A percentile compares a stretch with the other conserved stretches of the same genome.
These are phyloP conservation scores for Indicator maculatus DNA, from an alignment of 2,113 vertebrate species.

Conservation along the genomic window DNA sequence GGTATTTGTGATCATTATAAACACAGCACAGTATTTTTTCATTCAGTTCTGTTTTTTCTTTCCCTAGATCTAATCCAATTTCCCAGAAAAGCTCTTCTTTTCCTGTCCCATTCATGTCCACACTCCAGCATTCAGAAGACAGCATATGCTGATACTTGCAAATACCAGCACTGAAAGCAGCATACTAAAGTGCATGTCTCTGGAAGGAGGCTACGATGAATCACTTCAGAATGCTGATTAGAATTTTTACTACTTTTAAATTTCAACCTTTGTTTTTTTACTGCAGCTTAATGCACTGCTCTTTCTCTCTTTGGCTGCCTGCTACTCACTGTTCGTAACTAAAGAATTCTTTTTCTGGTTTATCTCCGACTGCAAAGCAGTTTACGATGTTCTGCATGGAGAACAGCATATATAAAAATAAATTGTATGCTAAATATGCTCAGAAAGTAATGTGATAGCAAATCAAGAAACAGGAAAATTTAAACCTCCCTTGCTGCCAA, in stretches of 20 bases:
- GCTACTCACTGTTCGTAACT: constrained; percentile 8
- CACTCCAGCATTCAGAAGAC: neutral
- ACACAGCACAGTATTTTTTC: neutral
- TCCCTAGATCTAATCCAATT: neutral
- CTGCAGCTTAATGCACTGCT: constrained; percentile 25
- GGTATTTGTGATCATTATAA: neutral
- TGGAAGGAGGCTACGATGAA: constrained; percentile 12
- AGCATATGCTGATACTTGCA: constrained; percentile 38
- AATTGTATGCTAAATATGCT: constrained; percentile 42
- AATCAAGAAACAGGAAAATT: constrained; percentile 31
- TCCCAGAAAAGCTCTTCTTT: neutral
- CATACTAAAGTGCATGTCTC: neutral
- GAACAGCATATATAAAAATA: constrained; percentile 40
- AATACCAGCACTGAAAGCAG: neutral
- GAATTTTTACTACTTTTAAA: constrained; percentile 47
- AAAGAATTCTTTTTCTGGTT: constrained; percentile 30
- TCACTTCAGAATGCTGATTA: constrained; percentile 30
- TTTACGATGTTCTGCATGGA: constrained; percentile 16
- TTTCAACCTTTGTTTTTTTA: constrained; percentile 37
- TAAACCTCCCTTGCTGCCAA: neutral
- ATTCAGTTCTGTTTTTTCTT: neutral
- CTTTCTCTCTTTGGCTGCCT: constrained; percentile 13
- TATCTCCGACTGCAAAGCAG: constrained; percentile 23
- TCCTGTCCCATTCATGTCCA: neutral
- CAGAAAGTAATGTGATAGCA: constrained; percentile 9